These are phyloP conservation scores for Actenoides hombroni DNA, from an alignment of 2,113 vertebrate species.

Conservation along the genomic window DNA sequence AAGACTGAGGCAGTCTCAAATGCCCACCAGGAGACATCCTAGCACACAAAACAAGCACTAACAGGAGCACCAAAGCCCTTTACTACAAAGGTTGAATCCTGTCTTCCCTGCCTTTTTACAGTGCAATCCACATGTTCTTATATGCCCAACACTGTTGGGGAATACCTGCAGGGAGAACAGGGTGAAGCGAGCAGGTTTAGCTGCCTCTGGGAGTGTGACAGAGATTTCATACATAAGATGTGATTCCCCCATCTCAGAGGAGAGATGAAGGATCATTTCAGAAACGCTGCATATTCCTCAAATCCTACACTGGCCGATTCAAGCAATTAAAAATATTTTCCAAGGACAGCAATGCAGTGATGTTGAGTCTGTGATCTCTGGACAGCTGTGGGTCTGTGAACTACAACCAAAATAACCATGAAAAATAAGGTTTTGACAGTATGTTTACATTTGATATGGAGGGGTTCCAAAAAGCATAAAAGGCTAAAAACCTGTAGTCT, in stretches of 20 bases:
- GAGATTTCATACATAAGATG: neutral
- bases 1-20: neutral
- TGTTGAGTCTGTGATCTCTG: neutral
- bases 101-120: neutral
- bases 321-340: neutral
- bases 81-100: neutral
- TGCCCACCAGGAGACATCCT: neutral
- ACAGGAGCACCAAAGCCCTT: neutral
- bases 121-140: neutral
- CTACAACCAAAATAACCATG: neutral
- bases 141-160: accelerated
- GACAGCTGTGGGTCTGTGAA: neutral
- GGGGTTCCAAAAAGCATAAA: neutral
- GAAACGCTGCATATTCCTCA: neutral
- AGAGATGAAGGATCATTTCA: neutral
- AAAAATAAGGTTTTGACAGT: neutral
- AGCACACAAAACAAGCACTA: neutral
- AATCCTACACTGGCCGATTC: neutral
- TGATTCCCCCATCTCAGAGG: neutral
- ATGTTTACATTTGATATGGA: neutral
- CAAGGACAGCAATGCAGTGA: neutral
- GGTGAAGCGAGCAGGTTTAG: accelerated
- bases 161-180: neutral
- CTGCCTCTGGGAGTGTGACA: neutral
- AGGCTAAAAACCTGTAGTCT: neutral